Conservation (phyloP, 2,113 vertebrate species). For the Lagopus muta region DNA sequence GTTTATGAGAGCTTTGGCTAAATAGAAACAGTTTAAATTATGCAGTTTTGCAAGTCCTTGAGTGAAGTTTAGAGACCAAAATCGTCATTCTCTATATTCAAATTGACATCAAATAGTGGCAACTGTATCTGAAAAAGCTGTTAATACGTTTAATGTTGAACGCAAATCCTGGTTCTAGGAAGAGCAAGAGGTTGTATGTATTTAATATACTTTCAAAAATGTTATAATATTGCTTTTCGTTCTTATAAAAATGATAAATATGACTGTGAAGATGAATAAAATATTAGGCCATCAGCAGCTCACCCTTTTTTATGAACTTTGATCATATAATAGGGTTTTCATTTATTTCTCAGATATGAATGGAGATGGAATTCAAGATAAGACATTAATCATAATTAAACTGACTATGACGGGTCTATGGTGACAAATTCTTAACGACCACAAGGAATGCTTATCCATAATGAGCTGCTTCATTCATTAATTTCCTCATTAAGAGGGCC, state of each 20-base stretch:
- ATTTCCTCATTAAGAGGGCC: constrained; percentile 82
- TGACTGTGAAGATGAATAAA: constrained; percentile 91
- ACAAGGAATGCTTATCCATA: constrained; percentile 92
- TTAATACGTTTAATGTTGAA: constrained; percentile 57
- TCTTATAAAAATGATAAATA: constrained; percentile 81
- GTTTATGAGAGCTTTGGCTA: background rate
- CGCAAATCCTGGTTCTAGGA: constrained; percentile 3
- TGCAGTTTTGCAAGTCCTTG: background rate
- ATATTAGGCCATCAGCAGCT: constrained; percentile 87
- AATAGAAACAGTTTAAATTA: constrained; percentile 9
- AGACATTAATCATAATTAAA: constrained; percentile 98
- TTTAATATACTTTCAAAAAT: constrained; percentile 41
- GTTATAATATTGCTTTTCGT: constrained; percentile 67
- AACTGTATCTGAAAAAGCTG: constrained; percentile 36
- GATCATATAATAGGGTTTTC: constrained; percentile 79
- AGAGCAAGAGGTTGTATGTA: constrained; percentile 1
- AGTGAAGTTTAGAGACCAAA: background rate
- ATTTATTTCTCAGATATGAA: constrained; percentile 84
- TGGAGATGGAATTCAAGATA: constrained; percentile 92
- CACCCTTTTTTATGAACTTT: constrained; percentile 81
- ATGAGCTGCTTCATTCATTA: constrained; percentile 95
- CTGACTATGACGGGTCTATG: constrained; percentile 87
- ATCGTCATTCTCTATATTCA: background rate
- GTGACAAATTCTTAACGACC: constrained; percentile 93
- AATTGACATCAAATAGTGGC: background rate